Evolutionary conservation across 2,113 vertebrate genomes (phyloP).

Genomic region (Indicator indicator): DNA sequence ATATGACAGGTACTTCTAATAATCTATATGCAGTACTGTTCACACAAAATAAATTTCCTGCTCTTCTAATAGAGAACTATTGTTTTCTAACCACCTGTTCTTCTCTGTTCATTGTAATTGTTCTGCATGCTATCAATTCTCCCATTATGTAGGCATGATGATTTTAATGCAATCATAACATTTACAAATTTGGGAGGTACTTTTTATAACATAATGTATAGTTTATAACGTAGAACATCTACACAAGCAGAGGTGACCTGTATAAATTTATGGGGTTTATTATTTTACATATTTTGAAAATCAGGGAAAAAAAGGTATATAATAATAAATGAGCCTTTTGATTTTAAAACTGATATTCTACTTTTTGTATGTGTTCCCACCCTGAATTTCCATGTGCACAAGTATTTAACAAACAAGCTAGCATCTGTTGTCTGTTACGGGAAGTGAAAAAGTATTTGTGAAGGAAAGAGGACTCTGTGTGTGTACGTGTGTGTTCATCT

Average conservation of each 20-base stretch:
- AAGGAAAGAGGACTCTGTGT: background rate
- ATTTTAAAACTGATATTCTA: background rate
- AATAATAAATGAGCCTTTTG: background rate
- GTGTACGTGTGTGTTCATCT: background rate
- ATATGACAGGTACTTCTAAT: conserved; percentile 21
- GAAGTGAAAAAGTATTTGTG: background rate
- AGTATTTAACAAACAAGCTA: background rate
- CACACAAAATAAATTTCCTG: conserved; percentile 29
- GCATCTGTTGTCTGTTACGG: background rate
- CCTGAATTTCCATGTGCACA: background rate
- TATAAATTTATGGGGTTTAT: background rate
- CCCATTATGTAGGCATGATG: background rate
- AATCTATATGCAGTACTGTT: background rate
- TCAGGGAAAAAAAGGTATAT: background rate
- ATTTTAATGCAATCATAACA: background rate
- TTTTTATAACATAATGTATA: background rate
- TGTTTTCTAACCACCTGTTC: conserved; percentile 22
- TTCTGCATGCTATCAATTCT: background rate
- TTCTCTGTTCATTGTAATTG: background rate
- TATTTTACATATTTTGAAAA: background rate
- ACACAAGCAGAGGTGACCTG: background rate
- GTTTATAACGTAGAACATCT: background rate
- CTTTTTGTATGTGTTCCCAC: background rate
- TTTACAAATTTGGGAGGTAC: background rate
- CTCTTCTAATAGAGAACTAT: background rate